Base-by-base conservation (phyloP, 2,888 invertebrate genomes). In the Lamellibrachia columna region DNA sequence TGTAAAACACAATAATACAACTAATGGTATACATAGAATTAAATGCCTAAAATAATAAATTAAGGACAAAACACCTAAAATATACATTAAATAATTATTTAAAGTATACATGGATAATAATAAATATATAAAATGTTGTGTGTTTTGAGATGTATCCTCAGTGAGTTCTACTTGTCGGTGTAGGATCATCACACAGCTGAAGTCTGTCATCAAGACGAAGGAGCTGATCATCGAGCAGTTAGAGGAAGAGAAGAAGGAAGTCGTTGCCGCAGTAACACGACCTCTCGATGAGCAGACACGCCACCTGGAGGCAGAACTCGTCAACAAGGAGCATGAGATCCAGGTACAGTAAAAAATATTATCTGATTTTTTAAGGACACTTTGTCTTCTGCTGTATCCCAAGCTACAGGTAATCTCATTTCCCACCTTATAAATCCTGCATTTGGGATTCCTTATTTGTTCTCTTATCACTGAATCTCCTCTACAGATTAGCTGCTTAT, bases 221-320 rank as follows among this genome's bases (percentile, higher is more conserved):
- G 94, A 94, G n/a, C 93, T 94, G 58, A 94, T 94, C 58, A 93
- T 94, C 22, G 93, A 94, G 91, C 94, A 94, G 91, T 92, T 92
- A 40, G 94, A 94, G 75, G 93, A 92, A 90, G 94, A 94, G 92
- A 93, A 93, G 60, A 93, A 93, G 53, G 94, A 93, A 60, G 92
- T 92, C 15, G 90, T 93, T 75, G n/a, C 75, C 22, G n/a, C 75
- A 6, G 75, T 75, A 75, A 75, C 75, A 75, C 75, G 75, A 22
- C 75, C 75, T 22, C 75, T 75, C 2, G 75, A 75, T 6, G 75
- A 75, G 22, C 75, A 75, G 75, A 75, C n/a, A 75, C 75, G 75
- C 75, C 75, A 93, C 28, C 75, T 93, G 53, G 93, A 93, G 75
- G 90, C 52, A n/a, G 11, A 60, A 40, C 92, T 93, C 55, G 52